Conservation (phyloP, 2,797 vertebrate species). For the Lagodon rhomboides region DNA sequence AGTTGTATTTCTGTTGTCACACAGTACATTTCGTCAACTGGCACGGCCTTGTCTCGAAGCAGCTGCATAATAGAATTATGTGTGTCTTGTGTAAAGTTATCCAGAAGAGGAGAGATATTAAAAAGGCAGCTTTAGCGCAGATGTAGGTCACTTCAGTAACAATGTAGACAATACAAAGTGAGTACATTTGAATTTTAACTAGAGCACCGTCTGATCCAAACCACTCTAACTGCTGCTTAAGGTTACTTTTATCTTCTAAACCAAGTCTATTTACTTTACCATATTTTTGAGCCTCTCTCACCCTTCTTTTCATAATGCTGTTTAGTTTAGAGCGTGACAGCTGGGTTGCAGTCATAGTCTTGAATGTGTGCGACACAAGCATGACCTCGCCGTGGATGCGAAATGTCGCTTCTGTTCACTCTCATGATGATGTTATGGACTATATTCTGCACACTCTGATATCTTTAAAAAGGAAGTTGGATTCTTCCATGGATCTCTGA, state of each 20-base stretch:
- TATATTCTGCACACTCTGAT: slow-evolving; percentile 50
- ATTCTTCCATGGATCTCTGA: slow-evolving; percentile 42
- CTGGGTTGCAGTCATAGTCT: slow-evolving; percentile 51
- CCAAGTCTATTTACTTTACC: neutral
- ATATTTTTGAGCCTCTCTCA: neutral
- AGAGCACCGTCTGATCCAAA: neutral
- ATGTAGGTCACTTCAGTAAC: neutral
- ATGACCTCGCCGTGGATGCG: slow-evolving; percentile 27
- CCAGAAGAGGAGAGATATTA: neutral
- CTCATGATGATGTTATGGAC: slow-evolving; percentile 8
- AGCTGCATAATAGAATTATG: neutral
- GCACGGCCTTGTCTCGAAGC: neutral
- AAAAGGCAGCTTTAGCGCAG: neutral
- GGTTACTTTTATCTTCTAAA: slow-evolving; percentile 1
- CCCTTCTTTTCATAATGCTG: slow-evolving; percentile 16
- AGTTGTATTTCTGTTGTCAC: too few relatives aligned
- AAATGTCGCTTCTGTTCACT: slow-evolving; percentile 35
- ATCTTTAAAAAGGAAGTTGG: slow-evolving; percentile 64
- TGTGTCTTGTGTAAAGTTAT: neutral
- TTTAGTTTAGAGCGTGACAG: slow-evolving; percentile 39
- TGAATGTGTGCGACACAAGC: slow-evolving; percentile 51
- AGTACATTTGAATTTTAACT: neutral
- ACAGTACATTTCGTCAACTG: too few relatives aligned
- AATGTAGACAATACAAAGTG: neutral
- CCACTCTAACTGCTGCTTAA: neutral